Evolutionary conservation across 2,797 vertebrate species (phyloP), one percentile per base, ranked within the genome.

Genomic region (Sorex maritimensis): DNA sequence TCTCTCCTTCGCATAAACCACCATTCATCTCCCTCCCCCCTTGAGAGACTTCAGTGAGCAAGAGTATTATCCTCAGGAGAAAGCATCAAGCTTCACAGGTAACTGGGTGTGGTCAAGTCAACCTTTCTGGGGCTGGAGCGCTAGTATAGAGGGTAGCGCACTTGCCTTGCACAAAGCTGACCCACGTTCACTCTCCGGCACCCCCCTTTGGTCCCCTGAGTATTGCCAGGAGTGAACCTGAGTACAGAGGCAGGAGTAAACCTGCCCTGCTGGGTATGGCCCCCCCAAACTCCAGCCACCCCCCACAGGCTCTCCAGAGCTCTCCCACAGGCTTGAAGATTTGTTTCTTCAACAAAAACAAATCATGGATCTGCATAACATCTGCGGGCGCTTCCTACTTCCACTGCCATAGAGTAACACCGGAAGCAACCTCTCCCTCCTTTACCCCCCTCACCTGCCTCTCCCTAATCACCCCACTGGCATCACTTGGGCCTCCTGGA

Each of bases 21-120:
- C 41, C 41, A 44, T 44, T 44, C 41, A 44, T 44, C 41, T 44
- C 41, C 7, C 41, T 44, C 41, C 7, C 41, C 41, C 41, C 41
- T 44, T 55, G 52, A 55, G 55, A 94, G 26, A 71, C 26, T 44
- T 88, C 72, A 44, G 17, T 84, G 73, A 83, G 19, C 13, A 68
- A 58, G 5, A 9, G 8, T 14, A 44, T 49, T 52, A 38, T 24
- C 1, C 1, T 52, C n/a, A 8, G 23, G 88, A 44, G 41, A 44
- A 44, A 44, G 84, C 26, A 21, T 55, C 46, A 88, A 44, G 10
- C 58, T 44, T 69, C 68, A 44, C 1, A 55, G 72, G 10, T 14
- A 80, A 55, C 11, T 44, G 41, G 17, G 52, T 14, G 52, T 14
- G 17, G 52, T 55, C 52, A 55, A 44, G 52, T 55, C 52, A 55